Conservation (phyloP, 2,888 invertebrate genomes). For the Calameuta idolon region DNA sequence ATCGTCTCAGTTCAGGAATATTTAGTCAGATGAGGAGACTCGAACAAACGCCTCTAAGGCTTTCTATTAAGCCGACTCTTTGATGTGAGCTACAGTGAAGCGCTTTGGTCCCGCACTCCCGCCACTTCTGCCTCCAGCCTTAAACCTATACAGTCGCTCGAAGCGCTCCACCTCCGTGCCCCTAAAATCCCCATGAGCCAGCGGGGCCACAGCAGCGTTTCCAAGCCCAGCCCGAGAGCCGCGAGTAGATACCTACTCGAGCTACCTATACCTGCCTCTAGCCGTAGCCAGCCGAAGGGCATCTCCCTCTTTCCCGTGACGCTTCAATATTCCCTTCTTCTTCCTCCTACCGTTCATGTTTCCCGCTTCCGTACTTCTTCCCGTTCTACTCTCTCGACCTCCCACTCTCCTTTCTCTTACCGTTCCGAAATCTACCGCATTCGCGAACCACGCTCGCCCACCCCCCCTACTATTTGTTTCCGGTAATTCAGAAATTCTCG, state of each 20-base stretch:
- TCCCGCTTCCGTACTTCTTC: not conserved
- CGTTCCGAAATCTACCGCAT: not conserved
- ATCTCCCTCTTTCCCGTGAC: slow-evolving; percentile 10
- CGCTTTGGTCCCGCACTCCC: slow-evolving; percentile 52
- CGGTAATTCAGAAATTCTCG: slow-evolving; percentile 47
- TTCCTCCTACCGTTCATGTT: not conserved
- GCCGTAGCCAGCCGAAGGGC: not conserved
- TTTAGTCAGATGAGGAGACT: slow-evolving; percentile 68
- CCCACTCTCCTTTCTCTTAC: not conserved
- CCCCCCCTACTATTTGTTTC: slow-evolving; percentile 46
- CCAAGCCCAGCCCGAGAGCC: slow-evolving; percentile 14
- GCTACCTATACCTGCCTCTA: too few species aligned
- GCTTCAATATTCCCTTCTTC: too few species aligned
- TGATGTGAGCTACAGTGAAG: slow-evolving; percentile 64
- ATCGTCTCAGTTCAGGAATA: slow-evolving; percentile 62
- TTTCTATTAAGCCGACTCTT: slow-evolving; percentile 71
- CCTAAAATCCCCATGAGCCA: slow-evolving; percentile 21
- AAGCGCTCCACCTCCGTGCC: slow-evolving; percentile 22
- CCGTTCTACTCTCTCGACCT: not conserved
- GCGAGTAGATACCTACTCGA: slow-evolving; percentile 29
- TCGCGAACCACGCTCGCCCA: slow-evolving; percentile 13
- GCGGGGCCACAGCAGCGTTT: slow-evolving; percentile 8
- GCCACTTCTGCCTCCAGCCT: slow-evolving; percentile 20
- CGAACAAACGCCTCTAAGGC: slow-evolving; percentile 73
- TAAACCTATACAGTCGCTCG: slow-evolving; percentile 15